A percentile compares a stretch with the other conserved stretches of the same genome.
Conservation (phyloP, 2,888 invertebrate species). For the Drosophila merina region DNA sequence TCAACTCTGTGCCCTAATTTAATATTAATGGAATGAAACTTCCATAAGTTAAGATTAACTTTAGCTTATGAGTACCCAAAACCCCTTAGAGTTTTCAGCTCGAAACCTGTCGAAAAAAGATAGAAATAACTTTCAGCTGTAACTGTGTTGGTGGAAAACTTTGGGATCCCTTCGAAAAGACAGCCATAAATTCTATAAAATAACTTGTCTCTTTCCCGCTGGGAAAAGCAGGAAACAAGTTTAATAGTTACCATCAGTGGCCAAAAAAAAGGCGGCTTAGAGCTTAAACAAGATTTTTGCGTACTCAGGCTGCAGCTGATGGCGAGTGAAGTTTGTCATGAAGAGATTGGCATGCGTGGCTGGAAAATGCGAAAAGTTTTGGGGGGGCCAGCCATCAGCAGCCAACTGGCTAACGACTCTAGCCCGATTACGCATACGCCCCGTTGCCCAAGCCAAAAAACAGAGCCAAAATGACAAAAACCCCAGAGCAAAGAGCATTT, state of each 20-base stretch:
- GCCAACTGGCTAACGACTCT: slow-evolving; percentile 70
- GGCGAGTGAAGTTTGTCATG: slow-evolving; percentile 61
- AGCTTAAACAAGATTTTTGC: slow-evolving; percentile 52
- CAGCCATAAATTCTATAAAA: slow-evolving; percentile 76
- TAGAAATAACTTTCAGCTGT: slow-evolving; percentile 31
- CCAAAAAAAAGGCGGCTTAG: slow-evolving; percentile 17
- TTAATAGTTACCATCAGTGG: slow-evolving; percentile 69
- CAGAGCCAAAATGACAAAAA: slow-evolving; percentile 2
- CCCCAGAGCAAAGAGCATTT: slow-evolving; percentile 47
- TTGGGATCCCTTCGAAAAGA: slow-evolving; percentile 67
- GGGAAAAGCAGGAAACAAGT: slow-evolving; percentile 65
- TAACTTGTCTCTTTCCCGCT: slow-evolving; percentile 39
- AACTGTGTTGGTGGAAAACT: slow-evolving; percentile 49
- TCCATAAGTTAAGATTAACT: slow-evolving; percentile 9
- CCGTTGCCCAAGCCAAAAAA: slow-evolving; percentile 52
- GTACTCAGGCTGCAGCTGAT: slow-evolving; percentile 29
- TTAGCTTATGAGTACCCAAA: slow-evolving; percentile 21
- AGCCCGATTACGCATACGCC: slow-evolving; percentile 75
- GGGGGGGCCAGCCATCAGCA: slow-evolving; percentile 8
- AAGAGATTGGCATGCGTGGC: slow-evolving; percentile 65
- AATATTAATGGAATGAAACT: background rate
- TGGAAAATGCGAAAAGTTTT: slow-evolving; percentile 59
- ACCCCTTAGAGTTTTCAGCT: slow-evolving; percentile 6
- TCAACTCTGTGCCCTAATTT: background rate
- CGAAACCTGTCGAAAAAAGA: slow-evolving; percentile 19